phyloP scores from a whole-genome alignment of 92 coral and sea anemone genomes.

The Heliopora coerulea region DNA sequence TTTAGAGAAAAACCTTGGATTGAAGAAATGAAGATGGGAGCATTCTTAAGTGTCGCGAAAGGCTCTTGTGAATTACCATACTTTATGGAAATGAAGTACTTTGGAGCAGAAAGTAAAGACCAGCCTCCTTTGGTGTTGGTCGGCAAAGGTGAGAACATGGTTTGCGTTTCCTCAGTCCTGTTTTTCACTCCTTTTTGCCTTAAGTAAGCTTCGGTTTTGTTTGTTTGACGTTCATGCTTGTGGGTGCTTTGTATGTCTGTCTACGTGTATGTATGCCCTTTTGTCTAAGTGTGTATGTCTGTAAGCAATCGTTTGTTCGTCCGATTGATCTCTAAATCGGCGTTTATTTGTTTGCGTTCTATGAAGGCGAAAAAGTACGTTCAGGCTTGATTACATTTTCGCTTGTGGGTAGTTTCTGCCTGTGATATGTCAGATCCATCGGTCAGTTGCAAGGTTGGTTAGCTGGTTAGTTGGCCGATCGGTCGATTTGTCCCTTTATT shows the following conservation, averaged over 20 bases:
- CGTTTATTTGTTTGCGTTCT: too few relatives aligned
- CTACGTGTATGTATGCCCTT: too few relatives aligned
- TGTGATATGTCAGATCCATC: too few relatives aligned
- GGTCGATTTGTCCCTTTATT: too few relatives aligned
- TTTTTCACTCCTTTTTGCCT: too few relatives aligned
- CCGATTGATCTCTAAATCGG: neutral
- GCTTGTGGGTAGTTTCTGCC: too few relatives aligned
- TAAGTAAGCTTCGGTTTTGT: too few relatives aligned
- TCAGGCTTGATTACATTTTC: too few relatives aligned
- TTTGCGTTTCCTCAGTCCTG: neutral
- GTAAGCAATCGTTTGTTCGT: neutral
- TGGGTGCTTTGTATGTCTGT: neutral
- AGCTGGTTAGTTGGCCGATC: too few relatives aligned
- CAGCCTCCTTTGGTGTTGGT: slow-evolving; percentile 78
- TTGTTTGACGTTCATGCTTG: neutral
- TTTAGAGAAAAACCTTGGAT: slow-evolving; percentile 89
- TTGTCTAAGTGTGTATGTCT: neutral
- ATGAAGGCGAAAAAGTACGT: too few relatives aligned
- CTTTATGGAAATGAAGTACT: slow-evolving; percentile 82
- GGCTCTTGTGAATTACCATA: slow-evolving; percentile 74
- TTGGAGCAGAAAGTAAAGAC: slow-evolving; percentile 55
- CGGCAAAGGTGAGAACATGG: slow-evolving; percentile 72
- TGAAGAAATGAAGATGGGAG: slow-evolving; percentile 74
- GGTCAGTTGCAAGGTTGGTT: too few relatives aligned
- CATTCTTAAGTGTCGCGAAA: slow-evolving; percentile 84